Base-by-base conservation (phyloP, 2,888 invertebrate species). In the Melangyna quadrimaculata region DNA sequence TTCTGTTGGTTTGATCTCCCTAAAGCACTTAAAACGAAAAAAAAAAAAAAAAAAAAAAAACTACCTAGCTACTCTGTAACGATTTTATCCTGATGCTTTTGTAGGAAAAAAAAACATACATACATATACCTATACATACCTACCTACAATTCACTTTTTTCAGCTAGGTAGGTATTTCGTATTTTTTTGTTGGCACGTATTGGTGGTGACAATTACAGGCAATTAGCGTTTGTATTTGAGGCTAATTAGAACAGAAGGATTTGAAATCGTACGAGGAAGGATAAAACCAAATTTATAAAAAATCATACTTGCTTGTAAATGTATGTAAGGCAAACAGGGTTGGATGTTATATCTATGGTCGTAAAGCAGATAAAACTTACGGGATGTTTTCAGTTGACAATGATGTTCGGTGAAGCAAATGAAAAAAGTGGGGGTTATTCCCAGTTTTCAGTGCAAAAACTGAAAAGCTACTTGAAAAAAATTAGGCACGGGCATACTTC, bases 121-220 rank as follows among this genome's bases (percentile, higher is more conserved):
- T 7, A 19, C 1, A 7, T 24, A 51, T 51, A 7, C 1, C n/a
- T n/a, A 24, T 5, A 22, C 22, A 7, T 7, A 24, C 5, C 24
- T 51, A 51, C 22, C 1, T 14, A 19, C 2, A 9, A 53, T 61
- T 53, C 2, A 19, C 4, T 4, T 51, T 40, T 40, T 40, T n/a
- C 12, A 35, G 0, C 10, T 32, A 5, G 37, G 37, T 40, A 40
- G 40, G 40, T 40, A 40, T 40, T 6, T 53, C 19, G 24, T 19
- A 29, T 3, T 48, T 27, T 43, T 63, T 29, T 53, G 53, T 35
- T 53, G 12, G 14, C 61, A 45, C 29, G 29, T 70, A 73, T 83
- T 79, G 65, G 70, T 55, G 78, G 51, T 74, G 79, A 83, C 79
- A 79, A 74, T 83, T 70, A 83, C 65, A 83, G 63, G 74, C 74